Base-by-base conservation (phyloP, 2,113 vertebrate species). In the Triplophysa tibetana region DNA sequence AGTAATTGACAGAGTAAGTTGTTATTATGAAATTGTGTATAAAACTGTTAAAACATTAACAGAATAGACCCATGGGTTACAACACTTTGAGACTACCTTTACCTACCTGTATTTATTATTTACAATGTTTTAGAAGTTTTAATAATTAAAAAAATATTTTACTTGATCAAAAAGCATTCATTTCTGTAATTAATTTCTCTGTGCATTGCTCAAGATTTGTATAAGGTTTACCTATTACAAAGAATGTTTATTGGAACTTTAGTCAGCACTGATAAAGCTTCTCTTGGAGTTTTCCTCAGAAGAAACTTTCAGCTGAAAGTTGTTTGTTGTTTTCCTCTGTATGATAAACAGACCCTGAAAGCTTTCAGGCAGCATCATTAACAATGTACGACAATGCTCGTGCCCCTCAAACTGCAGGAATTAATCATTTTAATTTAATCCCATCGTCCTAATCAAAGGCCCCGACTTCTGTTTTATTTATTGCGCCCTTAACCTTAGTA, bases 371-470 rank as follows among this genome's bases (percentile, higher is more conserved):
- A 77, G 83, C 79, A 81, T 81, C 85, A 88, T 90, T 91, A 89
- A 88, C 85, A 78, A 69, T 75, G 84, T 77, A 85, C 81, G 80
- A 65, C 69, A 76, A 88, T 80, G 52, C 81, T 80, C 78, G 83
- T 86, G 62, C 81, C 41, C 76, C 38, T 60, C 12, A 63, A 86
- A 87, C 87, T 80, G 85, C 43, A 78, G 74, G 87, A 89, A 90
- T 90, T 72, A 90, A 88, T 90, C 77, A 87, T 74, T 48, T 70
- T 81, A 88, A 90, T 89, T 84, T 81, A 80, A 89, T 88, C 86
- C 66, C 79, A 66, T 81, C 88, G 50, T 82, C 70, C 56, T 75
- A 79, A 83, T 81, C 64, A 82, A 83, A 86, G 75, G 19, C 63
- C 68, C 24, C 19, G 56, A 50, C 66, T 82, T 87, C 87, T 86